These are phyloP conservation scores for Prietella phreatophila DNA, from an alignment of 2,113 vertebrate genomes.

Conservation along the genomic window DNA sequence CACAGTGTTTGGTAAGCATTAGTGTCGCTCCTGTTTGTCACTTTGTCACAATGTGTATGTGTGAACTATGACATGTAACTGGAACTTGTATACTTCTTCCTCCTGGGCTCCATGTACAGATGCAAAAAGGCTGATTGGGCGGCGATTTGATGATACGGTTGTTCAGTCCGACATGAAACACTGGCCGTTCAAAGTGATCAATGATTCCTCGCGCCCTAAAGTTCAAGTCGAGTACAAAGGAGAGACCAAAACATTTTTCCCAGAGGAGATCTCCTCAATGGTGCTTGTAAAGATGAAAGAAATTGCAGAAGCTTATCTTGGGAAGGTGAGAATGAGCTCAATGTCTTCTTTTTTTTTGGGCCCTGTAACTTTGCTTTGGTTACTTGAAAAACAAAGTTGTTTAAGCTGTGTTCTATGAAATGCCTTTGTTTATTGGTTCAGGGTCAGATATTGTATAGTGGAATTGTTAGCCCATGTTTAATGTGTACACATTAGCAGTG, in stretches of 20 bases:
- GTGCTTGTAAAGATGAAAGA: constrained; percentile 76
- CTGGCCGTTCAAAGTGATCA: constrained; percentile 73
- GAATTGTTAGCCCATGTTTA: not conserved
- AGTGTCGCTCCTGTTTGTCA: not conserved
- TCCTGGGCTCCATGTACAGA: constrained; percentile 52
- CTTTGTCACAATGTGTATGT: not conserved
- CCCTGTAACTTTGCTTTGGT: not conserved
- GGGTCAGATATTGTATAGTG: not conserved
- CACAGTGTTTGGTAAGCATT: constrained; percentile 70
- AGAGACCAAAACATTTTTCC: constrained; percentile 71
- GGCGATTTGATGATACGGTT: constrained; percentile 69
- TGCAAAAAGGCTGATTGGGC: constrained; percentile 76
- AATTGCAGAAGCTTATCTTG: constrained; percentile 74
- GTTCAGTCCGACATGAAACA: constrained; percentile 77
- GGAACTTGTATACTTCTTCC: not conserved
- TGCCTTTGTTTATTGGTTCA: not conserved
- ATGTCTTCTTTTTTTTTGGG: not conserved
- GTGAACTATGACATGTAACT: not conserved
- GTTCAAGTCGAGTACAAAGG: constrained; percentile 76
- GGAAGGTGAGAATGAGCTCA: constrained; percentile 64
- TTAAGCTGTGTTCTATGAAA: not conserved
- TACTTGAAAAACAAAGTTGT: not conserved
- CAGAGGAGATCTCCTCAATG: constrained; percentile 78
- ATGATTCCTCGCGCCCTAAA: constrained; percentile 68
- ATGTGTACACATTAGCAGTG: not conserved